A percentile compares a stretch with the other conserved stretches of the same genome.
These are phyloP conservation scores for Pelobates fuscus DNA, from an alignment of 2,113 vertebrate genomes.

Conservation along the genomic window DNA sequence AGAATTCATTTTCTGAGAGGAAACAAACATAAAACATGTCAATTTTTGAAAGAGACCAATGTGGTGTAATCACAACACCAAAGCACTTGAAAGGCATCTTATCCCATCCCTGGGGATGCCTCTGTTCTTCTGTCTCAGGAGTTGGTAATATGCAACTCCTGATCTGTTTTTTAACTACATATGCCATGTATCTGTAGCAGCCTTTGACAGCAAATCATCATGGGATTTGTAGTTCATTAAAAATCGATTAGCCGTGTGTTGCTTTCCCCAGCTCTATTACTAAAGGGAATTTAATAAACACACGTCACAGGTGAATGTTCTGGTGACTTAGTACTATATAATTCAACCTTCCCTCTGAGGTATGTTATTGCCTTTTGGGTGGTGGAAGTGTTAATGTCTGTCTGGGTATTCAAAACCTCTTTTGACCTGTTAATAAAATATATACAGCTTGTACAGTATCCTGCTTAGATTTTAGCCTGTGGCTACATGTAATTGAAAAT, in stretches of 20 bases:
- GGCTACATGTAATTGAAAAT: conserved; percentile 64
- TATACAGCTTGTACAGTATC: conserved; percentile 57
- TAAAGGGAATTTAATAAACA: conserved; percentile 29
- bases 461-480: conserved; percentile 68
- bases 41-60: not conserved
- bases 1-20: not conserved
- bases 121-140: not conserved
- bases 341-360: not conserved
- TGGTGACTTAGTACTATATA: not conserved
- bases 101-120: not conserved
- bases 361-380: not conserved
- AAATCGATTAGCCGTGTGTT: no score
- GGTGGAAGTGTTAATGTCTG: conserved; percentile 36
- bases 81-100: conserved; percentile 15
- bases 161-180: not conserved
- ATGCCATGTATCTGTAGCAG: not conserved
- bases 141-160: not conserved
- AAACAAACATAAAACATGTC: no score
- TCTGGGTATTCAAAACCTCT: conserved; percentile 57
- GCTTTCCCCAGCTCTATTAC: not conserved
- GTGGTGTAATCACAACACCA: not conserved
- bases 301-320: conserved; percentile 5
- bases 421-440: conserved; percentile 58
- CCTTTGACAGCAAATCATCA: not conserved
- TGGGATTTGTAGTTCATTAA: not conserved